These are phyloP conservation scores for Cacoxenus indagator DNA, from an alignment of 2,888 invertebrate genomes.

Conservation along the genomic window DNA sequence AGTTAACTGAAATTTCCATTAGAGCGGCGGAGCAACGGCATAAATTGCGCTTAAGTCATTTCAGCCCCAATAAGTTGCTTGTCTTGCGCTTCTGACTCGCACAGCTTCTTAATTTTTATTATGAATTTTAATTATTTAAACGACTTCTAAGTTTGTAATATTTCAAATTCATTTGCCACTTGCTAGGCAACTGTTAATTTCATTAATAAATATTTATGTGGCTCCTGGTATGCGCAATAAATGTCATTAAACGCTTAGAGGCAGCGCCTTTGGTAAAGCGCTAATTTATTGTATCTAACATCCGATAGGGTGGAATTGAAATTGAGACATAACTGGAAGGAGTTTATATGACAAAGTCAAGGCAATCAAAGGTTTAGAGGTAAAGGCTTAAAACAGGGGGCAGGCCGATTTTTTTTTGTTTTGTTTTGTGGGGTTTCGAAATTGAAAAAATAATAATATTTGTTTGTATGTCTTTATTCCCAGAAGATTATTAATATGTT, in stretches of 20 bases:
- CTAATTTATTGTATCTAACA: background rate
- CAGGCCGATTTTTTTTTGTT: no score
- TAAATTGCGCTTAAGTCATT: background rate
- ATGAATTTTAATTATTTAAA: slow-evolving; percentile 65
- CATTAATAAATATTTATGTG: slow-evolving; percentile 68
- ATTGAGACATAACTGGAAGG: no score
- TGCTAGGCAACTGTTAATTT: slow-evolving; percentile 60
- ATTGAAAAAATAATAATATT: no score
- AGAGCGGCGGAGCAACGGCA: background rate
- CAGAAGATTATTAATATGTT: no score
- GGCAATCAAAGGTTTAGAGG: background rate
- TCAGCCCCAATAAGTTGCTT: background rate
- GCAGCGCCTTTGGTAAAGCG: background rate
- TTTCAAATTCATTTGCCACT: slow-evolving; percentile 54
- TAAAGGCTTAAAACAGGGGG: no score
- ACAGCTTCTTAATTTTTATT: slow-evolving; percentile 8
- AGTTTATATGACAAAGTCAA: background rate
- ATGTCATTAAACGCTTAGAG: background rate
- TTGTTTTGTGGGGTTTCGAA: no score
- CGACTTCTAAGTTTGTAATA: slow-evolving; percentile 49
- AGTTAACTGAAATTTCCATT: no score
- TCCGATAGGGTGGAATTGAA: background rate
- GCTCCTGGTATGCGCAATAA: slow-evolving; percentile 6
- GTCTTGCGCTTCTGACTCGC: background rate
- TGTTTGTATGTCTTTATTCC: no score